These are phyloP conservation scores for Desmodus rotundus DNA, from an alignment of 2,113 vertebrate genomes.

Conservation along the genomic window DNA sequence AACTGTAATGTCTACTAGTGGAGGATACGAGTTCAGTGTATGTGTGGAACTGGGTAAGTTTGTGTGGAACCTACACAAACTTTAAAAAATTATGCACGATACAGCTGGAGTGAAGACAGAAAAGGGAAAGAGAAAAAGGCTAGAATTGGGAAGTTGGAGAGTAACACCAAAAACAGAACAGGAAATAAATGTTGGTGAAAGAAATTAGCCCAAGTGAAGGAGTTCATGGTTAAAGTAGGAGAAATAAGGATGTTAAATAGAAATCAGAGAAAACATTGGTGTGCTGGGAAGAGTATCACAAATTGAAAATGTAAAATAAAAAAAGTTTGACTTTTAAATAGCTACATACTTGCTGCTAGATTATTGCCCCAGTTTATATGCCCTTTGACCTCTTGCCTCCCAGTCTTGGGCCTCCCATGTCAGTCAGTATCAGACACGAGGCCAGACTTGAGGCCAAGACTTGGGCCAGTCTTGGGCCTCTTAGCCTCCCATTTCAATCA, in stretches of 20 bases:
- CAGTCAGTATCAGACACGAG: neutral
- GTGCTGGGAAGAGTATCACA: neutral
- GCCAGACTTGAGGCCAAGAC: too few species aligned
- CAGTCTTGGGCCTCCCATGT: neutral
- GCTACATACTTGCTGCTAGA: neutral
- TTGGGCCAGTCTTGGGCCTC: neutral
- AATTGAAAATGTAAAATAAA: neutral
- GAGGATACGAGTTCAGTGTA: neutral
- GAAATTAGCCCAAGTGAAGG: neutral
- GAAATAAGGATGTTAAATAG: neutral
- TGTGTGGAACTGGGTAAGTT: neutral
- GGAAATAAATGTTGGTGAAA: neutral
- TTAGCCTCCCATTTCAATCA: neutral
- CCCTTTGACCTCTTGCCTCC: neutral
- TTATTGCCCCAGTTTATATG: neutral
- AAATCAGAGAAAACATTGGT: neutral
- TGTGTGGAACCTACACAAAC: neutral
- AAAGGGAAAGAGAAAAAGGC: neutral
- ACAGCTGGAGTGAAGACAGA: neutral
- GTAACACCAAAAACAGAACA: neutral
- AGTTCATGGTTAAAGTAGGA: neutral
- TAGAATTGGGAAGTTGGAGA: neutral
- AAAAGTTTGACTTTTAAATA: neutral
- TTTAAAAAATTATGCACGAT: neutral
- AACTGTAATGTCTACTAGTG: neutral